Conservation (phyloP, 2,888 invertebrate species). For the Polydrusus tereticollis region DNA sequence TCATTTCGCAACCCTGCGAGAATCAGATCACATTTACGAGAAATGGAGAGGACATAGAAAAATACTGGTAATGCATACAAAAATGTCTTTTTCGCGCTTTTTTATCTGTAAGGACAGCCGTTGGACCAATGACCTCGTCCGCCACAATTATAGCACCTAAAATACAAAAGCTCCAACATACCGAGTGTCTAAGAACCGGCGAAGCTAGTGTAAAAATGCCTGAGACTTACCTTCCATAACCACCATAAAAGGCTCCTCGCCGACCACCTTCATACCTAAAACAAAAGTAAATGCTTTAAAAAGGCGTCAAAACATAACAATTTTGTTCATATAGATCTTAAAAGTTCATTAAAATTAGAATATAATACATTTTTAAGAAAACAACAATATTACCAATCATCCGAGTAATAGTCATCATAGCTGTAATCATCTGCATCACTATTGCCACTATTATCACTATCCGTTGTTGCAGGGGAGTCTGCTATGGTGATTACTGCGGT, state of each 20-base stretch:
- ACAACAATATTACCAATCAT: conserved; percentile 33
- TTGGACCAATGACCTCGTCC: conserved; percentile 70
- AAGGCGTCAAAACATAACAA: background rate
- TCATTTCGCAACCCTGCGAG: too few species aligned
- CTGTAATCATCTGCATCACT: conserved; percentile 15
- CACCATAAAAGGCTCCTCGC: conserved; percentile 70
- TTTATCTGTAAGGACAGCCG: conserved; percentile 57
- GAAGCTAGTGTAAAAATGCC: too few species aligned
- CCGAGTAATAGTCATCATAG: conserved; percentile 32
- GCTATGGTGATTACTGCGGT: conserved; percentile 13
- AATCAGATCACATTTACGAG: background rate
- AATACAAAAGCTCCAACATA: too few species aligned
- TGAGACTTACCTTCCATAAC: conserved; percentile 68
- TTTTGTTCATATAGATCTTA: background rate
- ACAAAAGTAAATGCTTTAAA: conserved; percentile 28
- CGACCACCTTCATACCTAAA: conserved; percentile 60
- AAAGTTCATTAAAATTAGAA: too few species aligned
- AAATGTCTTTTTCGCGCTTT: background rate
- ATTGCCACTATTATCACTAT: conserved; percentile 6
- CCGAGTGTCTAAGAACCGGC: too few species aligned
- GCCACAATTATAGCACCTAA: conserved; percentile 71
- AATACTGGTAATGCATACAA: background rate
- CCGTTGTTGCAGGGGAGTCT: conserved; percentile 16
- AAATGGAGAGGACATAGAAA: background rate
- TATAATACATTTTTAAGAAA: too few species aligned